Base-by-base conservation (phyloP, 2,797 vertebrate species). In the Bufotes viridis region DNA sequence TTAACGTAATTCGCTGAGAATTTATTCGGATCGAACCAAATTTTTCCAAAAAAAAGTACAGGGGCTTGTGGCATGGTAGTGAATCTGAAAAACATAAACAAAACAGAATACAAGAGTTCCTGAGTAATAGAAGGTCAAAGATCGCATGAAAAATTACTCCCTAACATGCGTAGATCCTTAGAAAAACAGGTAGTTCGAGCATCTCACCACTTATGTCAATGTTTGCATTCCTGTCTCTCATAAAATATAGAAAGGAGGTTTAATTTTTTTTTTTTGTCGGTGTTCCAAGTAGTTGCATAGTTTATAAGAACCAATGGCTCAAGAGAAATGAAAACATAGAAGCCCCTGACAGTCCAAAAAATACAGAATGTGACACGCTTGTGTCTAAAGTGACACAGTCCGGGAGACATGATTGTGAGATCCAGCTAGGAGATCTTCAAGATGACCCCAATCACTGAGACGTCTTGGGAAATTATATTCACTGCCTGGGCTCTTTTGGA, bases 361-460 rank as follows among this genome's bases (percentile, higher is more conserved):
- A 87, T 87, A 82, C 49, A 69, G 34, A 76, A 83, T 60, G 81
- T 83, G 84, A 89, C 80, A 89, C 53, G 51, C 51, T 18, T 24
- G 49, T 58, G 69, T 58, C 51, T 84, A 13, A 42, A 67, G 78
- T 42, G 49, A 87, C 80, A 83, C 63, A 57, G 74, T 61, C 58
- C 70, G 11, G 72, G 72, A 86, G 51, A 89, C 57, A 60, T 83
- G 29, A 57, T 78, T 86, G 55, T 57, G 24, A 72, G 60, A 83
- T 79, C 74, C 65, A 57, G 67, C 58, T 26, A 22, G 79, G 29
- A 80, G 84, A 86, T 74, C 61, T 60, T 20, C 60, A 83, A 26
- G n/a, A 58, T 89, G 88, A 89, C 88, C 88, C 49, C 88, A 89
- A 89, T 89, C 88, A 83, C 57, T 14, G 57, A 70, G n/a, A 86